Percentiles rank a stretch among this genome's conserved stretches.
These are phyloP conservation scores for Poeciliopsis presidionis DNA, from an alignment of 2,797 vertebrate genomes.

Conservation along the genomic window DNA sequence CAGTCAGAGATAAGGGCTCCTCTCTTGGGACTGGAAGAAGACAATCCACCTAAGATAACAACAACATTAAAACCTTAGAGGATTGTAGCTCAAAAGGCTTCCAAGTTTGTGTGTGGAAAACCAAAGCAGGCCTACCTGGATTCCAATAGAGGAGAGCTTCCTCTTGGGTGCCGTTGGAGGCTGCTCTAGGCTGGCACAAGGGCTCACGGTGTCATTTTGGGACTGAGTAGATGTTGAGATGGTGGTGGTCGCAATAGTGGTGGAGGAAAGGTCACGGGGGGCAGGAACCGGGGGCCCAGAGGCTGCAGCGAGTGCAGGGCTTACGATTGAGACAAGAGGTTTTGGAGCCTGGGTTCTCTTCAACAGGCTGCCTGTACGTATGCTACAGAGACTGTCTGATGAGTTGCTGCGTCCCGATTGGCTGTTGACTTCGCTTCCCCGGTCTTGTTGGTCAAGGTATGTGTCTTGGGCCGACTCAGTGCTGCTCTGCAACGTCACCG, in stretches of 20 bases:
- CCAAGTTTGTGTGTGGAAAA: not conserved
- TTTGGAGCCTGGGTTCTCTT: slow-evolving; percentile 73
- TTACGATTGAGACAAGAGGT: slow-evolving; percentile 36
- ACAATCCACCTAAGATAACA: slow-evolving; percentile 89
- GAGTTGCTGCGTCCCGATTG: slow-evolving; percentile 97
- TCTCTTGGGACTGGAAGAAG: slow-evolving; percentile 89
- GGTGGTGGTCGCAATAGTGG: slow-evolving; percentile 48
- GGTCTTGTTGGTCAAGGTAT: slow-evolving; percentile 95
- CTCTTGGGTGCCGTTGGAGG: slow-evolving; percentile 86
- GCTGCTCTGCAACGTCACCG: slow-evolving; percentile 98
- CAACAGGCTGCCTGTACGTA: slow-evolving; percentile 89
- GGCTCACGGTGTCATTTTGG: slow-evolving; percentile 90
- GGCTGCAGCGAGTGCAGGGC: slow-evolving; percentile 73
- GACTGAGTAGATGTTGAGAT: slow-evolving; percentile 77
- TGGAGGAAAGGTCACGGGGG: slow-evolving; percentile 70
- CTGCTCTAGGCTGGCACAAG: slow-evolving; percentile 79
- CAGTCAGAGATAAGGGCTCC: slow-evolving; percentile 83
- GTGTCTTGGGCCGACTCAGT: slow-evolving; percentile 98
- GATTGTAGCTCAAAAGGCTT: not conserved
- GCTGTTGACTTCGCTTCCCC: slow-evolving; percentile 93
- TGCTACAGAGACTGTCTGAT: slow-evolving; percentile 96
- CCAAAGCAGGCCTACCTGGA: slow-evolving; percentile 84
- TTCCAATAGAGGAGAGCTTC: slow-evolving; percentile 95
- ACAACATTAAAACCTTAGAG: not conserved
- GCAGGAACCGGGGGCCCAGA: slow-evolving; percentile 65